Evolutionary conservation across 2,888 invertebrate species (phyloP).

Genomic region (Heliconius charithonia): DNA sequence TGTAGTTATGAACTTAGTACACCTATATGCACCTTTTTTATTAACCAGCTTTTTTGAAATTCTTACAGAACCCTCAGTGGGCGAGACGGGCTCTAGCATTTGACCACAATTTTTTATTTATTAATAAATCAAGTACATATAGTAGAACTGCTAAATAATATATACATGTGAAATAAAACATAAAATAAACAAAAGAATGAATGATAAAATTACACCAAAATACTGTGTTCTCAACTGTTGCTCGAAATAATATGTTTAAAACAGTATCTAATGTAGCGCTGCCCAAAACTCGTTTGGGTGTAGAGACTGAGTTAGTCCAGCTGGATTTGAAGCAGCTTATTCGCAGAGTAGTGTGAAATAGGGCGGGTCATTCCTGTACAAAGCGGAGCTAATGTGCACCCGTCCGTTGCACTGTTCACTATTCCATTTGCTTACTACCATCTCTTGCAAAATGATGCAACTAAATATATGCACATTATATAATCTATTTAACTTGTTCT

Average conservation of each 20-base stretch:
- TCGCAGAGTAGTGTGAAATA: conserved; percentile 74
- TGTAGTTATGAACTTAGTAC: too few relatives aligned
- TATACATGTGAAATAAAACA: not conserved
- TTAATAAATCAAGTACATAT: not conserved
- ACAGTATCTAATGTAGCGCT: conserved; percentile 29
- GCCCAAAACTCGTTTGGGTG: conserved; percentile 55
- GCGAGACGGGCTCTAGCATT: too few relatives aligned
- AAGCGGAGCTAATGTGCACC: conserved; percentile 75
- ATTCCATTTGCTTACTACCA: conserved; percentile 78
- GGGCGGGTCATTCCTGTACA: conserved; percentile 75
- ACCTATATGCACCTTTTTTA: too few relatives aligned
- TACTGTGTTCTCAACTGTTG: not conserved
- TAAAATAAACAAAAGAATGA: not conserved
- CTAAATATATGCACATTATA: not conserved
- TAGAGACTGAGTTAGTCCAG: conserved; percentile 54
- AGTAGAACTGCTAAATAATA: too few relatives aligned
- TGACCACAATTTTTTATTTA: not conserved
- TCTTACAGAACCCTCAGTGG: too few relatives aligned
- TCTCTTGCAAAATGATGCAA: conserved; percentile 56
- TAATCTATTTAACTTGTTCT: not conserved
- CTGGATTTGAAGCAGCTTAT: conserved; percentile 67
- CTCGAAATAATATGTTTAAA: not conserved
- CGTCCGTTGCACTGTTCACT: conserved; percentile 70
- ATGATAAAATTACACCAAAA: not conserved
- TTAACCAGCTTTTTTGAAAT: too few relatives aligned